Base-by-base conservation (phyloP, 1,140 invertebrate species). In the Zelostemma sp. region DNA sequence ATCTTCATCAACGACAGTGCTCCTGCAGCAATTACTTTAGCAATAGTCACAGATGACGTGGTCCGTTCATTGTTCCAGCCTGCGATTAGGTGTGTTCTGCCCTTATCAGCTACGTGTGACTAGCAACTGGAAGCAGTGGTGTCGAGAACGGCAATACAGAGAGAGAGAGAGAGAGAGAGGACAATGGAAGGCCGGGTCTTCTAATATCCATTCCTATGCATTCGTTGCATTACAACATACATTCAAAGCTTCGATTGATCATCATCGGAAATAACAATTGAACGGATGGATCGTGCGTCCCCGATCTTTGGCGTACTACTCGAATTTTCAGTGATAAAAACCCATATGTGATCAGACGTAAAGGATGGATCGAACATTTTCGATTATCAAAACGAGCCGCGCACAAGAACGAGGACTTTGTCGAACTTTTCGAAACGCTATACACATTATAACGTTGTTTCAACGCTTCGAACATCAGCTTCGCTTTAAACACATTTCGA, bases 11-110 rank as follows among this genome's bases (percentile, higher is more conserved):
- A 60, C 61, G 47, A 59, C 59, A 59, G 53, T 57, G 40, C 73
- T 65, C 63, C 41, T 31, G 69, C 61, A 75, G 77, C 75, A 82
- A 84, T 84, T 83, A 83, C 81, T 81, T 81, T 74, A 68, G 77
- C 73, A 79, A 82, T 80, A 82, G 77, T 80, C 73, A 71, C 74
- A 63, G 78, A 78, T 77, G 78, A 81, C 78, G 74, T 74, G 56
- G 76, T 74, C 67, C 66, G 67, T 78, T 74, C 78, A 83, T 84
- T 84, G 83, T 85, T 79, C 77, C 64, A 57, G 74, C 69, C 70
- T 78, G 72, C 75, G 74, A 85, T 83, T 82, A 82, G 77, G 73
- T 75, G 66, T 74, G 71, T 76, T 75, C 66, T 56, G 59, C 71
- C 72, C 75, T 72, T 77, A 75, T 78, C 76, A 69, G 50, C 33